Evolutionary conservation across 1,140 invertebrate genomes (phyloP).

Genomic region (Lordiphosa stackelbergi): DNA sequence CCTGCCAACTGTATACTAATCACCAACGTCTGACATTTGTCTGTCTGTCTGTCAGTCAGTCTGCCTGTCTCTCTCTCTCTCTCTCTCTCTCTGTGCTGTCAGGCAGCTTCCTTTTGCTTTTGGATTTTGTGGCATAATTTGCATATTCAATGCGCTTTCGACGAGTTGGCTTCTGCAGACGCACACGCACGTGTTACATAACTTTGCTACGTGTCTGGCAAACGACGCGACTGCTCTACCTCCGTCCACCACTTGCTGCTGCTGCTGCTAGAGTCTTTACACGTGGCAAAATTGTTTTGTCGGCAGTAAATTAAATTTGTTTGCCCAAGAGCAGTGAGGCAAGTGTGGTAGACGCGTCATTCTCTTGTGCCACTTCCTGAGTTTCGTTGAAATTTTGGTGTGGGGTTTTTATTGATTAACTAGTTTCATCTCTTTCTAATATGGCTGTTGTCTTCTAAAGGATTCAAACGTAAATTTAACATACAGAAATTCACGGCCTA

Average conservation of each 20-base stretch:
- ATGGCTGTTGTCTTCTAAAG: constrained; percentile 1
- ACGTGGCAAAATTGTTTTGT: constrained; percentile 72
- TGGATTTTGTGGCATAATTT: constrained; percentile 68
- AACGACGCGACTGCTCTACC: constrained; percentile 35
- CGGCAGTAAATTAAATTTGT: constrained; percentile 70
- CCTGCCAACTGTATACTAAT: constrained; percentile 24
- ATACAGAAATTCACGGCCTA: too few species aligned
- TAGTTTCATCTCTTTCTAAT: constrained; percentile 7
- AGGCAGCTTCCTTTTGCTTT: constrained; percentile 19
- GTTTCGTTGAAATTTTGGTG: background rate
- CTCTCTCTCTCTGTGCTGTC: constrained; percentile 12
- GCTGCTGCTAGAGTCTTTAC: constrained; percentile 29
- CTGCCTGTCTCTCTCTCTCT: constrained; percentile 29
- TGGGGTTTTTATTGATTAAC: constrained; percentile 60
- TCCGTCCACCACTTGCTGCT: constrained; percentile 4
- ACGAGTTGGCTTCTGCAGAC: constrained; percentile 31
- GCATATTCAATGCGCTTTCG: constrained; percentile 68
- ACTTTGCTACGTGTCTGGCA: constrained; percentile 60
- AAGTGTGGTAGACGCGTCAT: background rate
- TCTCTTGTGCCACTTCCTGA: background rate
- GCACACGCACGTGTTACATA: constrained; percentile 65
- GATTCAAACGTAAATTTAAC: too few species aligned
- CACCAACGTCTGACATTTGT: constrained; percentile 63
- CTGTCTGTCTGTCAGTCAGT: constrained; percentile 22
- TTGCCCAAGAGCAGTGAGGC: constrained; percentile 31